phyloP scores from a whole-genome alignment of 2,113 vertebrate species.

The Melanotaenia duboulayi region DNA sequence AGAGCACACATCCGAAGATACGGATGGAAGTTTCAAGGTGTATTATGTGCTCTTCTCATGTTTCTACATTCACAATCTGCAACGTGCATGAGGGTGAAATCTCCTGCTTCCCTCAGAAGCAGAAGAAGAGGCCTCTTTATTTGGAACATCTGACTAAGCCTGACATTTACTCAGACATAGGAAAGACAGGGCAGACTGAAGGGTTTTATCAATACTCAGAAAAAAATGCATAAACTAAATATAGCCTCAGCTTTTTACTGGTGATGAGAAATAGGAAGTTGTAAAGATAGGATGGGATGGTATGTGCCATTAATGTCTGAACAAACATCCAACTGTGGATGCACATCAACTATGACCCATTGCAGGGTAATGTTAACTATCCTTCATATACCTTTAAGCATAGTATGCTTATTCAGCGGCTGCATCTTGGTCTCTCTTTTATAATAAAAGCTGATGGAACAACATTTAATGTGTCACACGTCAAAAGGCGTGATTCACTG shows the following conservation, averaged over 20 bases:
- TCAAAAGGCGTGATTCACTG: background rate
- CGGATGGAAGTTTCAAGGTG: slow-evolving; percentile 45
- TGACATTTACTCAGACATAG: slow-evolving; percentile 79
- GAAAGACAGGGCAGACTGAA: slow-evolving; percentile 67
- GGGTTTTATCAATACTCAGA: slow-evolving; percentile 76
- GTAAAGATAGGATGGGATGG: slow-evolving; percentile 37
- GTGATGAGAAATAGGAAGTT: slow-evolving; percentile 64
- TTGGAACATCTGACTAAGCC: slow-evolving; percentile 77
- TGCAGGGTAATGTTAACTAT: slow-evolving; percentile 8
- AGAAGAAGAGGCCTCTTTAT: slow-evolving; percentile 54
- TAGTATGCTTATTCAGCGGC: background rate
- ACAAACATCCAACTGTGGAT: slow-evolving; percentile 31
- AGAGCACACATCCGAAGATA: slow-evolving; percentile 36
- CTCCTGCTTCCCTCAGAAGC: slow-evolving; percentile 52
- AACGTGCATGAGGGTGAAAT: slow-evolving; percentile 31
- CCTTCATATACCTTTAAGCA: slow-evolving; percentile 16
- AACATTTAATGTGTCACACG: background rate
- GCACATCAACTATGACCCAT: slow-evolving; percentile 10
- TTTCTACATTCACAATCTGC: slow-evolving; percentile 57
- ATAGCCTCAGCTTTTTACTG: slow-evolving; percentile 61
- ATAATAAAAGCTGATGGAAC: background rate
- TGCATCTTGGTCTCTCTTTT: slow-evolving; percentile 7
- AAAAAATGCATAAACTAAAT: slow-evolving; percentile 71
- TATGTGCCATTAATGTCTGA: slow-evolving; percentile 45
- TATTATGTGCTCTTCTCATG: slow-evolving; percentile 54